Evolutionary conservation across 1,140 invertebrate genomes (phyloP).

Genomic region (Marisa cornuarietis): DNA sequence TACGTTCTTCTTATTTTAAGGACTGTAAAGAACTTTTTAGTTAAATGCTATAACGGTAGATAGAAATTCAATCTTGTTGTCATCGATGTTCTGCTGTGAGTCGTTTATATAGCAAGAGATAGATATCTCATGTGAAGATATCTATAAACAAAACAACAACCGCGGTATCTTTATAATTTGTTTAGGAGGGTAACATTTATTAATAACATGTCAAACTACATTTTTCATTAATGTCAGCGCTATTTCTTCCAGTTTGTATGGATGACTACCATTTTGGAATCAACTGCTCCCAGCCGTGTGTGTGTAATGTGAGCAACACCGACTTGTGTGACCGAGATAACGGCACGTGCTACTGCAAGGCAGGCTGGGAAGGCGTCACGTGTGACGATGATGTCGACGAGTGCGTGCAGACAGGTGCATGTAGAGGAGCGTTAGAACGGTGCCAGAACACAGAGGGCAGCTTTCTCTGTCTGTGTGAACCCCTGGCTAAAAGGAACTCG

Average conservation of each 20-base stretch:
- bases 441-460: constrained; percentile 19
- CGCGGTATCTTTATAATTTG: no score
- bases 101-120: no score
- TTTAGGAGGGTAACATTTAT: no score
- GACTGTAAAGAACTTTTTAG: no score
- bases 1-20: no score
- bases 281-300: constrained; percentile 4
- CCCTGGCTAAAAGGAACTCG: neutral
- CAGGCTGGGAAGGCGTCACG: constrained; percentile 19
- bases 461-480: constrained; percentile 13
- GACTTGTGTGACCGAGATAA: constrained; percentile 8
- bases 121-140: no score
- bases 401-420: neutral
- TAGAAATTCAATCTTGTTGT: no score
- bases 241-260: constrained; percentile 5
- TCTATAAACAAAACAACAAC: no score
- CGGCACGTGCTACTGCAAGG: constrained; percentile 25
- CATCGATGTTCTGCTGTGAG: no score
- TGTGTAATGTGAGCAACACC: constrained; percentile 15
- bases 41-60: no score
- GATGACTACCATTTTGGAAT: constrained; percentile 21
- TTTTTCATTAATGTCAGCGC: no score
- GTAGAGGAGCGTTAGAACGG: neutral
- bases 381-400: constrained; percentile 26
- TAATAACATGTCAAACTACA: no score